Evolutionary conservation across 2,797 vertebrate genomes (phyloP).

Genomic region (Bufotes viridis): DNA sequence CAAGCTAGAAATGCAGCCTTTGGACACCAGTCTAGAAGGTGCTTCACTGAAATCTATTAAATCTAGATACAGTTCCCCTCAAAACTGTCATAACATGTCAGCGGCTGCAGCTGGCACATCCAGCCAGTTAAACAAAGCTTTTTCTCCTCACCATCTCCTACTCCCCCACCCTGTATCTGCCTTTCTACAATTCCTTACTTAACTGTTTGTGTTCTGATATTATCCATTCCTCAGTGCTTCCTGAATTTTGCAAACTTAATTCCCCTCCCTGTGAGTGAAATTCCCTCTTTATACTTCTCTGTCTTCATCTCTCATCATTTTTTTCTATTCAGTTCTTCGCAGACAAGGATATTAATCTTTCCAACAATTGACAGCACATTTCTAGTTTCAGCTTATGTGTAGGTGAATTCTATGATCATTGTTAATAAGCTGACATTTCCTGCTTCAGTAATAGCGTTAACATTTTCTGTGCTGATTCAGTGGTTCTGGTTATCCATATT

Average conservation of each 20-base stretch:
- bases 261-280: not conserved
- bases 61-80: conserved; percentile 57
- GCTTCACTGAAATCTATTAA: conserved; percentile 61
- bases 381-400: conserved; percentile 14
- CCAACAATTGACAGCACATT: conserved; percentile 6
- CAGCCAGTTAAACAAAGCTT: conserved; percentile 51
- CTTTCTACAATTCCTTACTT: not conserved
- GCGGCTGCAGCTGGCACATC: conserved; percentile 29
- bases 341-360: conserved; percentile 22
- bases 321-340: not conserved
- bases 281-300: not conserved
- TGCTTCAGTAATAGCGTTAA: conserved; percentile 26
- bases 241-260: not conserved
- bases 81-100: conserved; percentile 62
- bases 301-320: not conserved
- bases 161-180: not conserved
- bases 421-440: conserved; percentile 29
- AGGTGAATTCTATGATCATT: conserved; percentile 23
- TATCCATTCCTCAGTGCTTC: not conserved
- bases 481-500: not conserved
- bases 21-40: conserved; percentile 60
- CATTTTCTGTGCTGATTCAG: conserved; percentile 23
- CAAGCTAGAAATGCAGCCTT: conserved; percentile 60
- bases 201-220: not conserved
- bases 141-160: not conserved